These are phyloP conservation scores for Prionailurus bengalensis DNA, from an alignment of 2,113 vertebrate species.

Conservation along the genomic window DNA sequence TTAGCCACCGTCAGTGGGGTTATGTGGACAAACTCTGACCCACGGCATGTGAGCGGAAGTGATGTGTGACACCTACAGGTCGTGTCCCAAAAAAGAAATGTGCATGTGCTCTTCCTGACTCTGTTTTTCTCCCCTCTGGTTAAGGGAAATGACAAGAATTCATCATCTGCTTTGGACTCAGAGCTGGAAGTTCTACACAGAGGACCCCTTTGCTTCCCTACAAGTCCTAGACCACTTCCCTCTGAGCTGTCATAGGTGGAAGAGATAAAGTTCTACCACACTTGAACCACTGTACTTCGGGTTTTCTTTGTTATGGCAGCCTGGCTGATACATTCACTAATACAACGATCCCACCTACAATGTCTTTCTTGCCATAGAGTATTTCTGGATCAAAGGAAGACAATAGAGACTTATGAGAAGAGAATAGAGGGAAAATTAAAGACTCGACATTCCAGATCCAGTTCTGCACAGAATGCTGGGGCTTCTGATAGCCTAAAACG, in stretches of 20 bases:
- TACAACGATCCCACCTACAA: too few relatives aligned
- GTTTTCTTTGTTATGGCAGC: neutral
- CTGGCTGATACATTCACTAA: neutral
- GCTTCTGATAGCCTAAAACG: neutral
- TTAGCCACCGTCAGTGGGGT: neutral
- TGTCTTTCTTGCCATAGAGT: neutral
- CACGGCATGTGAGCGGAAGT: neutral
- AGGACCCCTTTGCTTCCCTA: neutral
- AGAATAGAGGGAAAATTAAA: neutral
- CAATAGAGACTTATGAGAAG: neutral
- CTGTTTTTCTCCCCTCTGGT: too few relatives aligned
- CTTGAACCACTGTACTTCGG: neutral
- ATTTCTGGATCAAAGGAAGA: neutral
- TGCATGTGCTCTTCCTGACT: accelerated
- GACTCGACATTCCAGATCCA: neutral
- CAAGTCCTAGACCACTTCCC: neutral
- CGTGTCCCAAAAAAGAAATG: neutral
- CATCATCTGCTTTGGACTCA: neutral
- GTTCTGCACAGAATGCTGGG: neutral
- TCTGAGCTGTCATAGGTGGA: neutral
- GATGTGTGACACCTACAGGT: neutral
- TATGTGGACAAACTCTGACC: neutral
- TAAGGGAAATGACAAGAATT: neutral
- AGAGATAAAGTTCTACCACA: neutral
- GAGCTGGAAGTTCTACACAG: neutral